Evolutionary conservation across 2,113 vertebrate species (phyloP), one percentile per base, ranked within the genome.

Genomic region (Istiophorus platypterus): DNA sequence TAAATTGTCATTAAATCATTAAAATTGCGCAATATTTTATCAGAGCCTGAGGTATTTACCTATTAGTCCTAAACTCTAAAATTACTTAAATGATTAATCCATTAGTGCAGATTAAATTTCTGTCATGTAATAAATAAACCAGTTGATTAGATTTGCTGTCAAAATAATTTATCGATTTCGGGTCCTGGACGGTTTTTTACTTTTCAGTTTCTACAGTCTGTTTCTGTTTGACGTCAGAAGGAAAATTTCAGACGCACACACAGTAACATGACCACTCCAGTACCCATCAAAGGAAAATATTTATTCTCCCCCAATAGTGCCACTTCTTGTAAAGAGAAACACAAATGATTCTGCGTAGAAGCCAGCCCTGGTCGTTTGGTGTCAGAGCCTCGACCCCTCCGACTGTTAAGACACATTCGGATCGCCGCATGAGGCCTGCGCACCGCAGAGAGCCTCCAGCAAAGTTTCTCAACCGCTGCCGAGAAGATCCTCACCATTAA

Each of bases 401-500:
- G 7, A 31, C 72, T 85, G 80, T 72, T 76, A 0, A 54, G 69
- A 71, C 62, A 49, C 75, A 61, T 37, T 78, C 37, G 2, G 31
- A 31, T 52, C 78, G 0, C 85, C 3, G 27, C 76, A 5, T 69
- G 80, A 71, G 13, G 81, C 47, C 63, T 12, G 68, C 18, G 1
- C 22, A 5, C 85, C 0, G 54, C 52, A 0, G 76, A 64, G 81
- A 65, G 18, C 39, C 29, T 41, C n/a, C 0, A 77, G 79, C 65
- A 66, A 72, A 26, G 63, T 75, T 88, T 82, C 87, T 56, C 49
- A 24, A 49, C 47, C 2, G n/a, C 87, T 2, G 52, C 61, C 72
- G 87, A 75, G 88, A 81, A 52, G 31, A 63, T 45, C 65, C 65
- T 72, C 24, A 1, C 20, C 24, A 7, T 73, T 58, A 9, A 22